Conservation (phyloP, 2,113 vertebrate genomes). For the Bostrychus sinensis region DNA sequence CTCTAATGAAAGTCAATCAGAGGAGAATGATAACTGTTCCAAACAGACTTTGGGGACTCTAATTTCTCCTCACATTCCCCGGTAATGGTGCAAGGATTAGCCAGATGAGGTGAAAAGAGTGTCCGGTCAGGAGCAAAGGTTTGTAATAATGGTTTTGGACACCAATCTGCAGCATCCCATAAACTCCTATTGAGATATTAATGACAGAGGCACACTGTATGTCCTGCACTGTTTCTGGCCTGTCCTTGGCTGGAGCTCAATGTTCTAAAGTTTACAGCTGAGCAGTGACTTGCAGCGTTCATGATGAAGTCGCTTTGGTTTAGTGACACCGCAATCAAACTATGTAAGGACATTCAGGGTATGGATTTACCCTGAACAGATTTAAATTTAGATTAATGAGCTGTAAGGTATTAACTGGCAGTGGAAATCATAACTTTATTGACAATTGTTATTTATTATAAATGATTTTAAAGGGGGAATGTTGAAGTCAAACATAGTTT, state of each 20-base stretch:
- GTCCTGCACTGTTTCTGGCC: slow-evolving; percentile 18
- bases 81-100: slow-evolving; percentile 56
- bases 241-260: slow-evolving; percentile 50
- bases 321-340: slow-evolving; percentile 17
- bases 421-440: slow-evolving; percentile 7
- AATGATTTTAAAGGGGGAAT: background rate
- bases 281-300: slow-evolving; percentile 17
- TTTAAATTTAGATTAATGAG: slow-evolving; percentile 38
- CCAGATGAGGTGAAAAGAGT: slow-evolving; percentile 51
- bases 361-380: slow-evolving; percentile 38
- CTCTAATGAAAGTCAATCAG: slow-evolving; percentile 55
- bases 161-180: slow-evolving; percentile 41
- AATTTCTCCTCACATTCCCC: slow-evolving; percentile 66
- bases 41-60: slow-evolving; percentile 57
- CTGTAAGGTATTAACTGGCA: slow-evolving; percentile 50
- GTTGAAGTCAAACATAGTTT: slow-evolving; percentile 1
- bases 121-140: slow-evolving; percentile 40
- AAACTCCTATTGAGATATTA: slow-evolving; percentile 41
- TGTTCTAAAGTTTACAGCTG: slow-evolving; percentile 27
- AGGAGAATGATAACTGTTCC: slow-evolving; percentile 54
- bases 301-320: slow-evolving; percentile 44
- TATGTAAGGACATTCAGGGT: slow-evolving; percentile 21
- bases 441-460: background rate
- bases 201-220: slow-evolving; percentile 42
- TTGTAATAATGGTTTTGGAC: slow-evolving; percentile 56